Percentiles rank a stretch among this genome's conserved stretches.
phyloP scores from a whole-genome alignment of 2,888 invertebrate species.

The Pristionchus exspectatus region DNA sequence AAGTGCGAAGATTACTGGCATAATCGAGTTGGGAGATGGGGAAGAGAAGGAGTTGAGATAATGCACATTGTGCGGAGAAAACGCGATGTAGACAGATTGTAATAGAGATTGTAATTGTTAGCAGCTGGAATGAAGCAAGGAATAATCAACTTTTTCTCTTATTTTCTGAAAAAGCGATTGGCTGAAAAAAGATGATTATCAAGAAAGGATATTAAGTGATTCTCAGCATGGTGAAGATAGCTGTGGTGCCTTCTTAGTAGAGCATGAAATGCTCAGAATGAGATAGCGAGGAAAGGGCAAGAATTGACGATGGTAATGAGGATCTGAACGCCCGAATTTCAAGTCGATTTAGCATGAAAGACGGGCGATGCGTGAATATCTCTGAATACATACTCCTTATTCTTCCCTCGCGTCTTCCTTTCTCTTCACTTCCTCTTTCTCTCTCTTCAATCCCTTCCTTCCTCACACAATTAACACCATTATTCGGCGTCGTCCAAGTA shows the following conservation, averaged over 20 bases:
- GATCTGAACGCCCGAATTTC: no score
- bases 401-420: neutral
- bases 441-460: constrained; percentile 40
- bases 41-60: neutral
- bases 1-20: neutral
- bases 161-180: no score
- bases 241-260: no score
- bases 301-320: no score
- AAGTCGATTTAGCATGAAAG: no score
- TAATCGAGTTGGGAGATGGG: neutral
- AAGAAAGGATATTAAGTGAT: no score
- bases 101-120: neutral
- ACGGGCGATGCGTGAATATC: neutral
- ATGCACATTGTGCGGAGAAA: neutral
- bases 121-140: neutral
- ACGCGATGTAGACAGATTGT: neutral
- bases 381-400: neutral
- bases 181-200: no score
- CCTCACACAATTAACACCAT: constrained; percentile 49
- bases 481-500: constrained; percentile 26
- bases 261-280: no score
- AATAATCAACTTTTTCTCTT: neutral
- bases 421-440: constrained; percentile 36
- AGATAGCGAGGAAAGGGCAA: no score
- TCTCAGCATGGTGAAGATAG: no score